Base-by-base conservation (phyloP, 2,888 invertebrate genomes). In the Pandemis corylana region DNA sequence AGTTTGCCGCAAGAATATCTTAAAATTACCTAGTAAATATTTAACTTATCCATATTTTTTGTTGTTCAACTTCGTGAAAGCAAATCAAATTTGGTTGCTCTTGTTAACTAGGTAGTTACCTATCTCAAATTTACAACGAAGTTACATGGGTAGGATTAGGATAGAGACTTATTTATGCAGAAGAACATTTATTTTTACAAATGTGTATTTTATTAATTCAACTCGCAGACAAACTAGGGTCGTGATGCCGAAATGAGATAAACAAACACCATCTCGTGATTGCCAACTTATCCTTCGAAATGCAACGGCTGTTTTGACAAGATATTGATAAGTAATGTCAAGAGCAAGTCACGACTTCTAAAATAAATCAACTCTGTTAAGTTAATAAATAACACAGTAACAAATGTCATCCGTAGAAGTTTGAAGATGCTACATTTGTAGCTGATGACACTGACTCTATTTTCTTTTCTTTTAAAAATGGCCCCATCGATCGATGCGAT, bases 251-350 rank as follows among this genome's bases (percentile, higher is more conserved):
- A 71, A 78, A 79, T 76, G 75, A 78, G 73, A 67, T 77, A 56
- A 69, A 77, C 77, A 83, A 83, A 82, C 71, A 83, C 64, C 67
- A 10, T 51, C n/a, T 71, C 84, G 82, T 83, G 84, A 81, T 84
- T 80, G 70, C 75, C 77, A 78, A 76, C 70, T 72, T 81, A 79
- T 76, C 73, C 76, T 76, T 78, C 61, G 68, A 75, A 65, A 63
- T 69, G 67, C 66, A 66, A 75, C 67, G 66, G 61, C 56, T 71
- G 72, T 77, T 71, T 76, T 75, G 76, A 76, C 72, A 68, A 49
- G 69, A 56, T 61, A 69, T 59, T 75, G 75, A 75, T 75, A 71
- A 75, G 44, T 71, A 75, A 71, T 75, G 75, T 75, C 75, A 75
- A 75, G 53, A 71, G 63, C 36, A 36, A 56, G 67, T 71, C 75